A percentile compares a stretch with the other conserved stretches of the same genome.
phyloP scores from a whole-genome alignment of 1,140 invertebrate species.

The Trypoxylus dichotomus region DNA sequence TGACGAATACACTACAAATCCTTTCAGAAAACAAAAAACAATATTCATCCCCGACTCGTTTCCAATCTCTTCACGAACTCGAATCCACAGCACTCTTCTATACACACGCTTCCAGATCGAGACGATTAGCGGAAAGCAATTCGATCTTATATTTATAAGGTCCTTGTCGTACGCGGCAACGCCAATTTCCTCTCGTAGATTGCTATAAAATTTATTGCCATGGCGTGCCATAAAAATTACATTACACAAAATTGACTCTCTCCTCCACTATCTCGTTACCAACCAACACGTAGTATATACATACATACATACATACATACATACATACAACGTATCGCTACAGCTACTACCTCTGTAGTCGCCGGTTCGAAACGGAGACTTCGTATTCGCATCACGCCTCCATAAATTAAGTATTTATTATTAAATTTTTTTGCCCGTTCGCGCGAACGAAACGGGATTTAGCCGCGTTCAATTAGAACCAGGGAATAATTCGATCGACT shows the following conservation, averaged over 20 bases:
- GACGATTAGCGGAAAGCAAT: slow-evolving; percentile 41
- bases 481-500: no score
- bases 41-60: no score
- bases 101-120: slow-evolving; percentile 4
- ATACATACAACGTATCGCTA: slow-evolving; percentile 5
- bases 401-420: slow-evolving; percentile 26
- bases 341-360: no score
- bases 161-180: slow-evolving; percentile 39
- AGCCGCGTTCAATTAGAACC: no score
- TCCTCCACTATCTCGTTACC: background rate
- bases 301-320: no score
- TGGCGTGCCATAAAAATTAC: slow-evolving; percentile 48
- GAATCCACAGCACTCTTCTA: background rate
- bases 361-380: background rate
- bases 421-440: slow-evolving; percentile 19
- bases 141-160: slow-evolving; percentile 44
- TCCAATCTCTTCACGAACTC: no score
- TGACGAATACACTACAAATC: no score
- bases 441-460: no score
- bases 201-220: slow-evolving; percentile 48
- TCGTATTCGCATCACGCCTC: slow-evolving; percentile 37
- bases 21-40: no score
- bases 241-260: slow-evolving; percentile 48
- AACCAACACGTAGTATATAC: no score
- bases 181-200: slow-evolving; percentile 48